A percentile compares a stretch with the other conserved stretches of the same genome.
phyloP scores from a whole-genome alignment of 1,140 invertebrate species.

The Steinernema khuongi region DNA sequence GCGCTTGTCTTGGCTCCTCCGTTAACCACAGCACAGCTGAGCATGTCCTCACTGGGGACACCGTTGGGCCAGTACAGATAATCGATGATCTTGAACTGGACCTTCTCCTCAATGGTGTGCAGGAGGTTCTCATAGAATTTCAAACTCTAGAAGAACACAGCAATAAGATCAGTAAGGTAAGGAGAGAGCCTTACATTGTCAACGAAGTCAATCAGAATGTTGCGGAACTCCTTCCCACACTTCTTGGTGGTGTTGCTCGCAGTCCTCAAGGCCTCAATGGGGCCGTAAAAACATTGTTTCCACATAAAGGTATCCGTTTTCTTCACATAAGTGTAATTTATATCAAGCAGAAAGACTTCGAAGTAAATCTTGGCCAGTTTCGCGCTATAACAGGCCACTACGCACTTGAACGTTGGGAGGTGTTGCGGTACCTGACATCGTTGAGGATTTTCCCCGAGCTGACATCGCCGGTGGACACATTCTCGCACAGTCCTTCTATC shows the following conservation, averaged over 20 bases:
- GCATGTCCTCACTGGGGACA: background rate
- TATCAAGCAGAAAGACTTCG: background rate
- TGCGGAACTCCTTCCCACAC: background rate
- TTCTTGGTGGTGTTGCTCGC: background rate
- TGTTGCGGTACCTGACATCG: constrained; percentile 1
- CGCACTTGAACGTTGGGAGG: too few relatives aligned
- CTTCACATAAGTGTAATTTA: background rate
- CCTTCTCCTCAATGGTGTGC: background rate
- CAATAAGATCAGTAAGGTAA: background rate
- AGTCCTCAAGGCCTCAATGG: background rate
- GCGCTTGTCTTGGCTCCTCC: background rate
- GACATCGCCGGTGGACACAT: background rate
- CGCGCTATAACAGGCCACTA: background rate
- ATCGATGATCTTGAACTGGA: background rate
- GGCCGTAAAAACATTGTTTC: constrained; percentile 4
- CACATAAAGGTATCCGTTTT: background rate
- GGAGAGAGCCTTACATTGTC: background rate
- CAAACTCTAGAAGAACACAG: background rate
- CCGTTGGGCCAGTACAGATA: constrained; percentile 1
- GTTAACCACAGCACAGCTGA: background rate
- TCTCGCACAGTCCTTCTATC: background rate
- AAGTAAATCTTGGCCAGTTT: background rate
- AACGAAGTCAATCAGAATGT: background rate
- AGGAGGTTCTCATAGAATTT: background rate
- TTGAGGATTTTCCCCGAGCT: background rate